phyloP scores from a whole-genome alignment of 64 coral and sea anemone genomes.

The Dendrophyllia cribrosa region DNA sequence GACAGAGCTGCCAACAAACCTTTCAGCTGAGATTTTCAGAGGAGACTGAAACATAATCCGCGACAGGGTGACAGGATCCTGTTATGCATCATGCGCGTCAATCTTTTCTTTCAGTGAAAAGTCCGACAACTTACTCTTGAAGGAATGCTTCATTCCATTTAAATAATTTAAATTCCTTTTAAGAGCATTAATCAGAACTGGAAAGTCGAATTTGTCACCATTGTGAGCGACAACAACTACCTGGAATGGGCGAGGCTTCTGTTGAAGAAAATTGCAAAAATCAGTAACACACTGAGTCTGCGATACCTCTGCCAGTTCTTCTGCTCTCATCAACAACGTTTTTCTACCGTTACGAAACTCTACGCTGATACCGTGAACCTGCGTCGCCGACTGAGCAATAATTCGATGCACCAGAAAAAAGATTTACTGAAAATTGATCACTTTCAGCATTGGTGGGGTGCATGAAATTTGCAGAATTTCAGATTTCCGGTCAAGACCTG shows the following conservation, averaged over 20 bases:
- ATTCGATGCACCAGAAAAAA: neutral
- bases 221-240: constrained; percentile 38
- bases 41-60: no score
- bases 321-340: neutral
- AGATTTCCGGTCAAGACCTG: neutral
- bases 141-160: no score
- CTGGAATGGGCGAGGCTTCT: neutral
- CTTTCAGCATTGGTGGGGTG: no score
- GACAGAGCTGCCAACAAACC: neutral
- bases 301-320: neutral
- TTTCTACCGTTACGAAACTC: neutral
- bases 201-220: constrained; percentile 35
- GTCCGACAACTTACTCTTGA: no score
- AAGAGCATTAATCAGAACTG: constrained; percentile 2
- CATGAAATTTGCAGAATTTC: constrained; percentile 34
- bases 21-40: no score
- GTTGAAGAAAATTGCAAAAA: neutral
- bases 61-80: no score
- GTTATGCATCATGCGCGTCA: no score
- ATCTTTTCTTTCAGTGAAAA: no score
- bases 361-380: neutral
- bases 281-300: neutral
- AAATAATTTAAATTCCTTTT: neutral
- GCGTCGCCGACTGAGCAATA: neutral
- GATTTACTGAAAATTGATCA: no score